Base-by-base conservation (phyloP, 2,888 invertebrate genomes). In the Volucella inanis region DNA sequence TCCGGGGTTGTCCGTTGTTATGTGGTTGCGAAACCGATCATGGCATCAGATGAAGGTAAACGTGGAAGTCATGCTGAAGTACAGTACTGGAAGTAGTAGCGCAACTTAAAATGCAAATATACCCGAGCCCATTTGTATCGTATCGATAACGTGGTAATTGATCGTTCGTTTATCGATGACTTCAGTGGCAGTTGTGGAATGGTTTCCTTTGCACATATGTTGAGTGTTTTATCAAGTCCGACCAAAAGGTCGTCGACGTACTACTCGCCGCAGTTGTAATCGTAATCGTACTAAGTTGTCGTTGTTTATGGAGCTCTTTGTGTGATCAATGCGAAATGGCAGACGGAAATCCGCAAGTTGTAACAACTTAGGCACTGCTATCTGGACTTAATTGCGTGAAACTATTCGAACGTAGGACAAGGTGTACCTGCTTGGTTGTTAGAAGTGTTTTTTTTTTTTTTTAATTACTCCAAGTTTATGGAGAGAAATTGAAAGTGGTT, bases 301-400 rank as follows among this genome's bases (percentile, higher is more conserved):
- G 38, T 45, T 61, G 22, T 22, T 1, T 22, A 61, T 74, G 47
- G 55, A 57, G 54, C 50, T 43, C 52, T 68, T 39, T 38, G 52
- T 68, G 54, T 41, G 68, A 75, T 57, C 57, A 43, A 45, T 52
- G 70, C 12, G 55, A 45, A 52, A 78, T 68, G 45, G 52, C 52
- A 55, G 65, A 71, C 84, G 84, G 84, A 80, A 80, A 61, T 75
- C 65, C 65, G 80, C 55, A 52, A 55, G 54, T 31, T 61, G 38
- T 68, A 47, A 47, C 47, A 54, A 64, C 50, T 49, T 8, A 12
- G 11, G 67, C 39, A 14, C 14, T 59, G 39, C 45, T 11, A 45
- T 3, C 45, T 61, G 54, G 12, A 31, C 75, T 41, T 61, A 62
- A 70, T 77, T 77, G 68, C 77, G 77, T 77, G 77, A 47, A 77